Percentiles rank a stretch among this genome's conserved stretches.
Conservation (phyloP, 2,888 invertebrate species). For the Biston stratarius region DNA sequence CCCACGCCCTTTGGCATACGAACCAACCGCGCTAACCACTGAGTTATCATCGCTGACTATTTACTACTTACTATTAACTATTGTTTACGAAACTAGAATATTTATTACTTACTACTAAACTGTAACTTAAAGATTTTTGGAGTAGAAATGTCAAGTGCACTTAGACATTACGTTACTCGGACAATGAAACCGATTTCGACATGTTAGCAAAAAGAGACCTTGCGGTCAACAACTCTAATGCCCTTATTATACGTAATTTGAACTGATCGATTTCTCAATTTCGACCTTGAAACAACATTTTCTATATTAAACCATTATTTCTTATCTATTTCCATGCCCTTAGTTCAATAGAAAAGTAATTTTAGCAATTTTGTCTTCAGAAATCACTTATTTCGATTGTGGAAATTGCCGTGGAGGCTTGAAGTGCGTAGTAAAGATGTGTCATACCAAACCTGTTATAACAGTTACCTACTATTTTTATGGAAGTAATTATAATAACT, state of each 20-base stretch:
- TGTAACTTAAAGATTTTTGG: slow-evolving; percentile 6
- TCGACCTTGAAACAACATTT: slow-evolving; percentile 59
- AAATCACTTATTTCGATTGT: slow-evolving; percentile 23
- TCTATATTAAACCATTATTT: slow-evolving; percentile 41
- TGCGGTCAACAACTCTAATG: slow-evolving; percentile 62
- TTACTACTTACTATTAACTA: too few relatives aligned
- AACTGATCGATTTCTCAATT: slow-evolving; percentile 69
- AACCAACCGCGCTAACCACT: too few relatives aligned
- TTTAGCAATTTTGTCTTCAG: slow-evolving; percentile 21
- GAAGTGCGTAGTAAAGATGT: slow-evolving; percentile 18
- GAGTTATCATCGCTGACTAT: too few relatives aligned
- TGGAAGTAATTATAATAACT: not conserved
- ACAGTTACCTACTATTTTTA: not conserved
- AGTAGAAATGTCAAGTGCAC: slow-evolving; percentile 46
- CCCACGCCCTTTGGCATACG: too few relatives aligned
- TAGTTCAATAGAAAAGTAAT: slow-evolving; percentile 35
- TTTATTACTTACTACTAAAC: too few relatives aligned
- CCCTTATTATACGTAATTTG: slow-evolving; percentile 74
- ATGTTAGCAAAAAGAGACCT: slow-evolving; percentile 75
- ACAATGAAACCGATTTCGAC: slow-evolving; percentile 62
- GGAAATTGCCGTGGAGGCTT: slow-evolving; percentile 29
- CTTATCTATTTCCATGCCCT: slow-evolving; percentile 34
- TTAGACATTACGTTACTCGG: slow-evolving; percentile 53
- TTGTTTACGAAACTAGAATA: too few relatives aligned
- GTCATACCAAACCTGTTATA: not conserved